Evolutionary conservation across 2,113 vertebrate genomes (phyloP), one percentile per base, ranked within the genome.

Genomic region (Paradoxurus hermaphroditus): DNA sequence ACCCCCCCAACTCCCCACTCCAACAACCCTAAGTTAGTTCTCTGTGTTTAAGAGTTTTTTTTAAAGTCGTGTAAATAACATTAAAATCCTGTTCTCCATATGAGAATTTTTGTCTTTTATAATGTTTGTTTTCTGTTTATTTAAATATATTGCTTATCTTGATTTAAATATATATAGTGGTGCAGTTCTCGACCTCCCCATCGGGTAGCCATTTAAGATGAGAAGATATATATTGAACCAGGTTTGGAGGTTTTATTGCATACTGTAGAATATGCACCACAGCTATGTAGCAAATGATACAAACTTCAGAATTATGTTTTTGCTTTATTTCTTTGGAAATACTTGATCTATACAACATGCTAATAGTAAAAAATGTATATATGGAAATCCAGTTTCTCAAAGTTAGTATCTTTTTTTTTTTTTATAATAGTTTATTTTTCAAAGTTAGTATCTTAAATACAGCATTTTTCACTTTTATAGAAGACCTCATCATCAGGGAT

Each of bases 401-500:
- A 92, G n/a, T 77, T 46, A 8, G 73, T 34, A 46, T 97, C 5
- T n/a, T 19, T n/a, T n/a, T n/a, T n/a, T n/a, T n/a, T n/a, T n/a
- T n/a, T n/a, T n/a, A n/a, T n/a, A n/a, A n/a, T n/a, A n/a, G n/a
- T n/a, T n/a, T n/a, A n/a, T 86, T 83, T 90, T 34, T 89, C 65
- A 87, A 83, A 92, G n/a, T 77, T 46, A 8, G 73, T 34, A 46
- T 97, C 5, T 19, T 19, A 75, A 18, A 97, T 63, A 27, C 8
- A 44, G 15, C 91, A 88, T n/a, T 78, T 89, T 96, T 95, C 51
- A 19, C 73, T 88, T 90, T 2, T 78, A 59, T 95, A 99, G 99
- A 98, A 62, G 96, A 97, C 29, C 97, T 98, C 4, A 18, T 96
- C 31, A 91, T 9, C 49, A 98, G 99, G 88, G 98, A 98, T 1